These are phyloP conservation scores for Baryphthengus martii DNA, from an alignment of 2,113 vertebrate species.

Conservation along the genomic window DNA sequence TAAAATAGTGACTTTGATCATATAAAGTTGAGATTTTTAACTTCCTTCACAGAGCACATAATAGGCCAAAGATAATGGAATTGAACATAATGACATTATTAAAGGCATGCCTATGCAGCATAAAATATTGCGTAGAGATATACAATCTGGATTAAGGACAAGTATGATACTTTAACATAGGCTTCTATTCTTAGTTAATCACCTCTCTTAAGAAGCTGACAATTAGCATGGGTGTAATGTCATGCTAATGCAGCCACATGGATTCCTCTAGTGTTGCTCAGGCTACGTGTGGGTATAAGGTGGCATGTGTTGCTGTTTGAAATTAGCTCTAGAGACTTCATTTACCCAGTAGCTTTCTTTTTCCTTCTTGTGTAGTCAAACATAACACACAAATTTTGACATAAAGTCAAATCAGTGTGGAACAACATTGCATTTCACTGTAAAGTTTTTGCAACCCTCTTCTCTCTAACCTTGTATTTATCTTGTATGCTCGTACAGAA, in stretches of 20 bases:
- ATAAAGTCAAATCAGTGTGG: not conserved
- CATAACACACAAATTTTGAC: not conserved
- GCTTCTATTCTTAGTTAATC: not conserved
- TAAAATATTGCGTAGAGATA: not conserved
- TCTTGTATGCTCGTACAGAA: not conserved
- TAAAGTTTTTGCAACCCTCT: not conserved
- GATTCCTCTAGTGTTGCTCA: not conserved
- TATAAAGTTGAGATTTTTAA: not conserved
- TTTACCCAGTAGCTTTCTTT: not conserved
- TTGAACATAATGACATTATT: not conserved
- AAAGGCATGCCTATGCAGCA: not conserved
- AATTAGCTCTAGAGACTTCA: not conserved
- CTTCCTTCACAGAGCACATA: not conserved
- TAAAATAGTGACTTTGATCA: not conserved
- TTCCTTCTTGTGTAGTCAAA: not conserved
- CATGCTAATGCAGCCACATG: not conserved
- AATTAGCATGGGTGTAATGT: not conserved
- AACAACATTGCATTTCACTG: not conserved
- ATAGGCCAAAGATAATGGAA: not conserved
- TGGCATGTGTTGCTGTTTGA: not conserved
- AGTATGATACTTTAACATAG: not conserved
- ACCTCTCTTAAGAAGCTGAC: not conserved
- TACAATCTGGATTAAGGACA: not conserved
- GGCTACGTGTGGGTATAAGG: not conserved
- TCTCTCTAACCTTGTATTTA: not conserved